These are phyloP conservation scores for Spodoptera littoralis DNA, from an alignment of 2,888 invertebrate genomes.

Conservation along the genomic window DNA sequence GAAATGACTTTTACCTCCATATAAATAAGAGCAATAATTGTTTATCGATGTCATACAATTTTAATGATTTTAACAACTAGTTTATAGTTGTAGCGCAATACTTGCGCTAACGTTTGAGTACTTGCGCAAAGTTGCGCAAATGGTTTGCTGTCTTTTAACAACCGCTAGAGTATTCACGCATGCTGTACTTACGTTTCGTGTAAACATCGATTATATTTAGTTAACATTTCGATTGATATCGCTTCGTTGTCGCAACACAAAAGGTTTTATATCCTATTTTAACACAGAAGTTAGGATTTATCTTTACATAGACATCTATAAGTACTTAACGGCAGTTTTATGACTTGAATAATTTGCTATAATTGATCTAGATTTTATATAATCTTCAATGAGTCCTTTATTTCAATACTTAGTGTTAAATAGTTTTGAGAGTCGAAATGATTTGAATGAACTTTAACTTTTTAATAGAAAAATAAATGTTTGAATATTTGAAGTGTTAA, in stretches of 20 bases:
- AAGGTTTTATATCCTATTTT: conserved; percentile 4
- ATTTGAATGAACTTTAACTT: not conserved
- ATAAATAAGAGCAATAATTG: not conserved
- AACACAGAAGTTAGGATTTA: conserved; percentile 5
- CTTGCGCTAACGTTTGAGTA: not conserved
- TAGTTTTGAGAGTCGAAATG: conserved; percentile 1
- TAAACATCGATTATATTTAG: conserved; percentile 1
- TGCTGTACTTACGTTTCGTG: not conserved
- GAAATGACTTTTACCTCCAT: not conserved
- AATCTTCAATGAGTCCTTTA: not conserved
- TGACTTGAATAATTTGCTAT: conserved; percentile 11
- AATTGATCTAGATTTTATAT: conserved; percentile 18
- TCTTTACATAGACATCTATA: conserved; percentile 29
- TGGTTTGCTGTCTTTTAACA: no score
- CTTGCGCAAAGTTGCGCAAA: not conserved
- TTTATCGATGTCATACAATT: conserved; percentile 5
- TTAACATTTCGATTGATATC: conserved; percentile 23
- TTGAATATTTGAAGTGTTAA: no score
- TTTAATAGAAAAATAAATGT: no score
- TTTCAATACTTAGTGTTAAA: not conserved
- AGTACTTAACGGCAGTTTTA: conserved; percentile 43
- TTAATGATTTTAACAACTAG: not conserved
- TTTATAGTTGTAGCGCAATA: conserved; percentile 1
- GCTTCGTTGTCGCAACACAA: conserved; percentile 37
- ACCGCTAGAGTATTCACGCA: not conserved